Base-by-base conservation (phyloP, 2,797 vertebrate genomes). In the Epinephelus malabaricus region DNA sequence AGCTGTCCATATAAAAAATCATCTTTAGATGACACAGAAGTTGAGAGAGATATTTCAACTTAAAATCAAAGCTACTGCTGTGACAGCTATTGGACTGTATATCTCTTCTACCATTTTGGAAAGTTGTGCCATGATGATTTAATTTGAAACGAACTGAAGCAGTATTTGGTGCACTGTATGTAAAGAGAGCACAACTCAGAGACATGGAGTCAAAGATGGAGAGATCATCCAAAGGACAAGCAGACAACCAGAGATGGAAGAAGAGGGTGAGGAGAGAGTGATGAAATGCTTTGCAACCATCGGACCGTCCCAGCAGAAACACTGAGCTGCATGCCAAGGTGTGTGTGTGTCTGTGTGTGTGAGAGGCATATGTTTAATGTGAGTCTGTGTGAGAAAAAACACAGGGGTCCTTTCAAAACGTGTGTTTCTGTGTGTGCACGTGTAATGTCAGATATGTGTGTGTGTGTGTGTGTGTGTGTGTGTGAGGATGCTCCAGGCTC, bases 221-320 rank as follows among this genome's bases (percentile, higher is more conserved):
- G 73, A 77, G 89, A 89, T 85, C 88, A 84, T 81, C 76, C 78
- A 84, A 45, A 19, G 81, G 83, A 79, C 79, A 78, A n/a, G 21
- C 76, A 79, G 58, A 72, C 25, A 34, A 69, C 6, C 23, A 65
- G 58, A 78, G 78, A 63, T 45, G 63, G 82, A 81, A 21, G 68
- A 70, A 8, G 49, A 61, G 30, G 69, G 73, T 12, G 66, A 83
- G 23, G 69, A 66, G 70, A 71, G 78, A 69, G 73, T 84, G 91
- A 90, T 91, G 86, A 90, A 86, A 91, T 69, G 65, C 25, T 56
- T 64, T 30, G 86, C 73, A 89, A 79, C 77, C 67, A 59, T 69
- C 54, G 27, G 72, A 80, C 51, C 38, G 19, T 87, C 82, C 82
- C 77, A 45, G 43, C 65, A 62, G 67, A 79, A 58, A 55, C 54